Conservation (phyloP, 1,140 invertebrate genomes). For the Dolichoris vasculosae region DNA sequence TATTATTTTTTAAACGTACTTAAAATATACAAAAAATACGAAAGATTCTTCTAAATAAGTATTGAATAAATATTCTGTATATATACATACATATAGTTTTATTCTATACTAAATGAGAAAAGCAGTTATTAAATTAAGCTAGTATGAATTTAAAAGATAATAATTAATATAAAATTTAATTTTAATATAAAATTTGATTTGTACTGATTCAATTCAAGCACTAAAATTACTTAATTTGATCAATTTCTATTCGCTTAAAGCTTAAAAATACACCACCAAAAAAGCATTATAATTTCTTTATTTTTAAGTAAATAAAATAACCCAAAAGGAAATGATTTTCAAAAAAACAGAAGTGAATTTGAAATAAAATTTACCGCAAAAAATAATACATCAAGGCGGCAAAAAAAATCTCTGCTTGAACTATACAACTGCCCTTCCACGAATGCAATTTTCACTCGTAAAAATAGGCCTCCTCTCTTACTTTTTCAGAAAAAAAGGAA, state of each 20-base stretch:
- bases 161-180: too few species aligned
- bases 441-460: slow-evolving; percentile 51
- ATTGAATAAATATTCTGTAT: too few species aligned
- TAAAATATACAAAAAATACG: too few species aligned
- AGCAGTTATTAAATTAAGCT: neutral
- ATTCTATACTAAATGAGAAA: neutral
- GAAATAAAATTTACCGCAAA: slow-evolving; percentile 28
- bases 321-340: slow-evolving; percentile 22
- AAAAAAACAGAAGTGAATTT: slow-evolving; percentile 38
- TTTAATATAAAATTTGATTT: neutral
- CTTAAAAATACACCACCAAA: neutral
- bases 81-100: too few species aligned
- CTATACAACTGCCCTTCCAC: slow-evolving; percentile 41
- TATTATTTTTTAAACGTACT: too few species aligned
- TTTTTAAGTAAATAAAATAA: slow-evolving; percentile 13
- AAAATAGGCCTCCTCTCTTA: slow-evolving; percentile 27
- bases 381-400: slow-evolving; percentile 9
- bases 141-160: neutral
- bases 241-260: neutral
- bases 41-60: too few species aligned
- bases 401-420: slow-evolving; percentile 8
- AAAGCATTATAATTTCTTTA: neutral
- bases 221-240: slow-evolving; percentile 23
- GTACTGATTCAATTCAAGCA: neutral
- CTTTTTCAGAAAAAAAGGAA: slow-evolving; percentile 2